Evolutionary conservation across 2,888 invertebrate genomes (phyloP), one percentile per base, ranked within the genome.

Genomic region (Polyploca ridens): DNA sequence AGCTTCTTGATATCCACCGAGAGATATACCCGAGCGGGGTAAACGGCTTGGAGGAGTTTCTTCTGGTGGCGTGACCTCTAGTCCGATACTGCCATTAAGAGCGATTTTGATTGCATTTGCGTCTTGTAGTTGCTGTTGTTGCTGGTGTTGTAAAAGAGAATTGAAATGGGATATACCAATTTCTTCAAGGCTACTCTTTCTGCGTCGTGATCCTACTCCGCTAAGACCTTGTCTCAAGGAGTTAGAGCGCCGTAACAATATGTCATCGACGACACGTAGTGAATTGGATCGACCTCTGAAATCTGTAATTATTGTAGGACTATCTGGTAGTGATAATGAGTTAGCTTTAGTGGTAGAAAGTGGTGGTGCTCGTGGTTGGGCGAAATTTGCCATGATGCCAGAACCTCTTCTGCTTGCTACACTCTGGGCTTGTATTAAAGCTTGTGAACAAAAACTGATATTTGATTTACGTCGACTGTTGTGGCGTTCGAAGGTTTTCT

Each of bases 401-500:
- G 96, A 97, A 70, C 97, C 96, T 66, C 97, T 94, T 69, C 97
- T 94, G 84, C 96, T 96, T 69, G 95, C 95, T 3, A 77, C 85
- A 8, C 85, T 85, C 78, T 91, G 85, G n/a, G 90, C 88, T 91
- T 91, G 90, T 69, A 97, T 95, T 69, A 97, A 90, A 33, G 97
- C 96, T 85, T 97, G 97, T 63, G 97, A 97, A 87, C 97, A 97
- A 89, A 98, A 98, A 84, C 98, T 98, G 80, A 98, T 98, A 92
- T 98, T 98, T 63, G 98, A 98, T 91, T 98, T 98, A 63, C 98
- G 95, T 11, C 98, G 95, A 69, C 98, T 98, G 89, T 98, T 98
- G 91, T 98, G 98, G 1, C 98, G 95, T 85, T 98, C 98, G 90
- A 98, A 98, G 0, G 98, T 98, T 92, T 98, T 98, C 90, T 98